Percentiles rank a stretch among this genome's conserved stretches.
phyloP scores from a whole-genome alignment of 2,797 vertebrate genomes.

The Macrochelys suwanniensis region DNA sequence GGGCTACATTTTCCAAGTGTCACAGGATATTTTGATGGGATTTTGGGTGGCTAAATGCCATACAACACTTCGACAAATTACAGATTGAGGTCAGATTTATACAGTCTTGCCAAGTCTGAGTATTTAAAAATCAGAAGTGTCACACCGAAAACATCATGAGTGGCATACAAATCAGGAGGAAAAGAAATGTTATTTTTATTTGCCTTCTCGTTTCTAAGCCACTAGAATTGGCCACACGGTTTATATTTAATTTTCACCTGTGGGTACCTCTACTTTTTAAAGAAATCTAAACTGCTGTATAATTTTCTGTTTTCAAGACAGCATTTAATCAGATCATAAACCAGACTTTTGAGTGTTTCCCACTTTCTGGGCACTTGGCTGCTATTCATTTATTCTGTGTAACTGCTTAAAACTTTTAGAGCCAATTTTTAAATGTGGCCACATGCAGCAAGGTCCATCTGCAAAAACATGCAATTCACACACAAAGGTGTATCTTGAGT shows the following conservation, averaged over 20 bases:
- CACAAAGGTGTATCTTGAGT: not conserved
- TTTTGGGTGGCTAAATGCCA: not conserved
- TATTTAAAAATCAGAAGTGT: not conserved
- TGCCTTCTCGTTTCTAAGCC: not conserved
- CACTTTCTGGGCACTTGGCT: not conserved
- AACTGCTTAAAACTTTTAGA: not conserved
- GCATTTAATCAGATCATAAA: not conserved
- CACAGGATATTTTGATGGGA: accelerated
- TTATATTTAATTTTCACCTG: not conserved
- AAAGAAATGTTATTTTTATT: not conserved
- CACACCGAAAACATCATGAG: not conserved
- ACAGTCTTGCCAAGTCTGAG: not conserved
- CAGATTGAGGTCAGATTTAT: not conserved
- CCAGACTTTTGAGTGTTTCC: not conserved
- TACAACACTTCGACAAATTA: not conserved
- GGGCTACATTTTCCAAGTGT: not conserved
- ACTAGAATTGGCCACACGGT: not conserved
- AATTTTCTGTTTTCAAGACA: not conserved
- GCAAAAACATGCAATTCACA: not conserved
- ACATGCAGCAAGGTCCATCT: not conserved
- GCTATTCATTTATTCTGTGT: not conserved
- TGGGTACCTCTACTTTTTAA: not conserved
- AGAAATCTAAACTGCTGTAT: not conserved
- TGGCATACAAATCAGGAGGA: not conserved
- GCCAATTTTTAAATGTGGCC: not conserved